These are phyloP conservation scores for Meteorus cinctellus DNA, from an alignment of 2,888 invertebrate genomes.

Conservation along the genomic window DNA sequence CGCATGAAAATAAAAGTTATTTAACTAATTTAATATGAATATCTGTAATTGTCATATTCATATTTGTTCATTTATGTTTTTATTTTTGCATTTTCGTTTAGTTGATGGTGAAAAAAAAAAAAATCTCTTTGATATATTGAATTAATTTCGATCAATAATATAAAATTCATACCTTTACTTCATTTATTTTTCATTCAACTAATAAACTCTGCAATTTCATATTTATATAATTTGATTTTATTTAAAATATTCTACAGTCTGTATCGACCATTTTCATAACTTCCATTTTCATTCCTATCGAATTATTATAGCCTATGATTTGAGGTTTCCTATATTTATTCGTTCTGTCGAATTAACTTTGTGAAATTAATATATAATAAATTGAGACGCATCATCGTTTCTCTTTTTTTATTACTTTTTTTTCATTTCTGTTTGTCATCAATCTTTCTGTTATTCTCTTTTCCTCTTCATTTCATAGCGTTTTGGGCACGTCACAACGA, in stretches of 20 bases:
- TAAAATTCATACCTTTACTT: too few relatives aligned
- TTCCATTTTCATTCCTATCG: conserved; percentile 3
- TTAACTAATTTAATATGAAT: conserved; percentile 1
- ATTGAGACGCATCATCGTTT: background rate
- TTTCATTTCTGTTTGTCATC: background rate
- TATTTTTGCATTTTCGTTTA: background rate
- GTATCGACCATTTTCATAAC: conserved; percentile 2
- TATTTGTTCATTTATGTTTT: background rate
- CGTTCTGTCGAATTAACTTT: background rate
- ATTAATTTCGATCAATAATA: background rate
- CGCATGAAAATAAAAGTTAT: background rate
- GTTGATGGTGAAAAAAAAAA: too few relatives aligned
- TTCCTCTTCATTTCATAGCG: background rate
- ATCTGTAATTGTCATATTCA: background rate
- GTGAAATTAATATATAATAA: background rate
- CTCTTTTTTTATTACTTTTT: background rate
- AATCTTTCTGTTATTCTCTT: background rate
- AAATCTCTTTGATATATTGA: background rate
- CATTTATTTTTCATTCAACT: background rate
- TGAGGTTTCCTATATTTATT: conserved; percentile 5
- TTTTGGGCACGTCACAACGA: background rate
- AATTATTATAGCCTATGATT: conserved; percentile 13
- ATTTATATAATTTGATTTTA: conserved; percentile 12
- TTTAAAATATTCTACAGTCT: conserved; percentile 29
- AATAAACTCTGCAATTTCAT: conserved; percentile 3